Evolutionary conservation across 2,888 invertebrate genomes (phyloP).

Genomic region (Mamestra brassicae): DNA sequence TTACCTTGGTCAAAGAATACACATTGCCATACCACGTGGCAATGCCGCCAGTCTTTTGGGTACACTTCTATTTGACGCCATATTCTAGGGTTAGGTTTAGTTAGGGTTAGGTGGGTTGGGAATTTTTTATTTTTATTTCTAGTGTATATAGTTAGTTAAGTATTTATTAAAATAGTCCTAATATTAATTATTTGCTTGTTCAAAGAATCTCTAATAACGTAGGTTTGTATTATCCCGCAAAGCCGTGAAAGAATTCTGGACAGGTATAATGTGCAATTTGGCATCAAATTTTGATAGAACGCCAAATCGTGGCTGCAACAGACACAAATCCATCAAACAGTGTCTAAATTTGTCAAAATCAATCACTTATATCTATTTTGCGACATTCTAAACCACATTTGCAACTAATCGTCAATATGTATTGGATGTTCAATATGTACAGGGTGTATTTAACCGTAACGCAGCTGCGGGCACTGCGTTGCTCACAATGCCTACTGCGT

Average conservation of each 20-base stretch:
- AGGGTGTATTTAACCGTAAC: conserved; percentile 14
- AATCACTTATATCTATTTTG: not conserved
- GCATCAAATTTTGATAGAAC: not conserved
- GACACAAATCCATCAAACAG: not conserved
- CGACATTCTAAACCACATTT: conserved; percentile 4
- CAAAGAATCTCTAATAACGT: too few species aligned
- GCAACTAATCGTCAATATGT: conserved; percentile 19
- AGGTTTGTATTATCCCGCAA: not conserved
- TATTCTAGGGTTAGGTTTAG: too few species aligned
- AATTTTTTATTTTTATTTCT: too few species aligned
- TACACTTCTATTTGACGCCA: too few species aligned
- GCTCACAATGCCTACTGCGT: conserved; percentile 37
- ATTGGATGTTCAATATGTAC: not conserved
- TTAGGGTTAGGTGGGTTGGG: too few species aligned
- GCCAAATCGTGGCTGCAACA: not conserved
- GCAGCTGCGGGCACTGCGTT: conserved; percentile 34
- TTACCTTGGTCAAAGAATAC: too few species aligned
- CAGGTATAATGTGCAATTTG: not conserved
- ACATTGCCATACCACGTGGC: too few species aligned
- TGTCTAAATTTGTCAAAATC: not conserved
- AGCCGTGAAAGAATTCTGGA: not conserved
- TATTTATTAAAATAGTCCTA: too few species aligned
- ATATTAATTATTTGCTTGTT: too few species aligned
- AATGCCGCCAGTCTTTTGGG: too few species aligned
- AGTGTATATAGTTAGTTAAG: too few species aligned